These are phyloP conservation scores for Protula sp. DNA, from an alignment of 2,888 invertebrate species.

Conservation along the genomic window DNA sequence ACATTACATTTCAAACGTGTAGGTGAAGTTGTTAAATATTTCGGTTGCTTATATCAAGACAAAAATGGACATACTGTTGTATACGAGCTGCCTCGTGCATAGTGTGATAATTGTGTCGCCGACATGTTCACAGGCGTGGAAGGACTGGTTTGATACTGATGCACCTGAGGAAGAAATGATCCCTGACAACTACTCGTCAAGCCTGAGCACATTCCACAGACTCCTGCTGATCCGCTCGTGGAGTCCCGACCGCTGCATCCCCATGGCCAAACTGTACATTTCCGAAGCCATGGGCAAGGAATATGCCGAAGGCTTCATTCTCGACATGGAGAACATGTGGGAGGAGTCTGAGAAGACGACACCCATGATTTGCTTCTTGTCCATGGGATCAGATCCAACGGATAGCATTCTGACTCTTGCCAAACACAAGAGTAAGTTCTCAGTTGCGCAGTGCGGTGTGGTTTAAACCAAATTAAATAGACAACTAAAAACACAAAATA, in stretches of 20 bases:
- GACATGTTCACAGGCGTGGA: conserved; percentile 55
- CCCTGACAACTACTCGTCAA: conserved; percentile 51
- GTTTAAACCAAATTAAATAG: too few species aligned
- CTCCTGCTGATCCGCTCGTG: conserved; percentile 51
- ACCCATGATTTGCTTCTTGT: conserved; percentile 86
- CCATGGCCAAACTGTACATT: conserved; percentile 54
- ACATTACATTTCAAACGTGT: too few species aligned
- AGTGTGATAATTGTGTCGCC: too few species aligned
- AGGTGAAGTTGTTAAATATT: too few species aligned
- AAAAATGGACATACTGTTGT: too few species aligned
- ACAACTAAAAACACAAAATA: too few species aligned
- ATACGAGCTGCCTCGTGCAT: too few species aligned
- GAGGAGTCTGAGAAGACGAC: conserved; percentile 80
- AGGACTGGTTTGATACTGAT: conserved; percentile 54
- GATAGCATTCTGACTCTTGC: conserved; percentile 82
- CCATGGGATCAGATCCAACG: conserved; percentile 95
- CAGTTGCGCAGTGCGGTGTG: conserved; percentile 58
- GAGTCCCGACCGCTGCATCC: conserved; percentile 53
- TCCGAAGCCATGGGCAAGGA: conserved; percentile 49
- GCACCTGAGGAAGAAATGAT: conserved; percentile 51
- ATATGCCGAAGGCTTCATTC: conserved; percentile 78
- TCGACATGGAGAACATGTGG: conserved; percentile 87
- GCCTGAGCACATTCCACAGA: conserved; percentile 49
- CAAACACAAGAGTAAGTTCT: conserved; percentile 67
- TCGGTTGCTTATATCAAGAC: too few species aligned